phyloP scores from a whole-genome alignment of 2,113 vertebrate species.

The Hypocryptadius cinnamomeus region DNA sequence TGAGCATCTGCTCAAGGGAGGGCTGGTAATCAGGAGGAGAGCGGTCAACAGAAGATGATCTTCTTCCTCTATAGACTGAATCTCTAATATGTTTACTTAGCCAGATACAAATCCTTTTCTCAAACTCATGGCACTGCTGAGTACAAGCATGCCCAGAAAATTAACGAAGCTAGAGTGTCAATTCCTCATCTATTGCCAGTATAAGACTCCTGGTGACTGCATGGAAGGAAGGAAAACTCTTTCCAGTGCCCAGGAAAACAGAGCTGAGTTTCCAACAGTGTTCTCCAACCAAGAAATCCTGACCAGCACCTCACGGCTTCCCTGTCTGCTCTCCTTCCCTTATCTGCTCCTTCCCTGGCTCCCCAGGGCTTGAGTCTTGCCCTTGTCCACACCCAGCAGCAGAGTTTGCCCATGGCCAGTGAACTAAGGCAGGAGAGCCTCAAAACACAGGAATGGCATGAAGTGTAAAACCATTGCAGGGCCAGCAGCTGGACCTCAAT shows the following conservation, averaged over 20 bases:
- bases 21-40: constrained; percentile 21
- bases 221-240: neutral
- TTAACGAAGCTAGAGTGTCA: neutral
- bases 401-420: neutral
- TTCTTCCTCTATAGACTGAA: constrained; percentile 3
- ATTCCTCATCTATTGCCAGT: neutral
- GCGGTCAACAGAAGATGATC: constrained; percentile 32
- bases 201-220: neutral
- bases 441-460: neutral
- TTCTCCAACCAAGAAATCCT: neutral
- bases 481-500: neutral
- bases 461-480: neutral
- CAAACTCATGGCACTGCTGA: neutral
- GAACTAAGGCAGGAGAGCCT: neutral
- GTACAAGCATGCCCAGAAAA: neutral
- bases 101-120: neutral
- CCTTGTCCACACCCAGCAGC: neutral
- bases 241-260: neutral
- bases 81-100: constrained; percentile 40
- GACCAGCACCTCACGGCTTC: neutral
- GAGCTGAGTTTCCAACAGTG: neutral
- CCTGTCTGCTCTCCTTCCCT: neutral
- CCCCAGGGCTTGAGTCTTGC: neutral
- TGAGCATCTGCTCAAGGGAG: neutral
- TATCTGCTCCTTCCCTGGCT: neutral